Percentiles rank a stretch among this genome's conserved stretches.
These are phyloP conservation scores for Zaprionus kolodkinae DNA, from an alignment of 1,140 invertebrate species.

Conservation along the genomic window DNA sequence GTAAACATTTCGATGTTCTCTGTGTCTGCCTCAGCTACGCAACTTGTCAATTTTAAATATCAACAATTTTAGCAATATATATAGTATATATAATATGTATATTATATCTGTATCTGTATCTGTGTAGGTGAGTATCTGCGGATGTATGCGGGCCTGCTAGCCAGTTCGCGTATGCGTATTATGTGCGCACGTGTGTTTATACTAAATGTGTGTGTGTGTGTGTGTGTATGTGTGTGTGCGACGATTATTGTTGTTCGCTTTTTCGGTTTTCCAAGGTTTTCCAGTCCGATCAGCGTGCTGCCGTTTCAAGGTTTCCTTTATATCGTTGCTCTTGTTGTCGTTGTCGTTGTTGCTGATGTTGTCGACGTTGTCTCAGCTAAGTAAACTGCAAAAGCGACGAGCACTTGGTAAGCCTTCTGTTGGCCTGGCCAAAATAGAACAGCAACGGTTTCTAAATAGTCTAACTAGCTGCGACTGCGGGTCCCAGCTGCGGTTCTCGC, in stretches of 20 bases:
- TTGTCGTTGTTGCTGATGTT: not conserved
- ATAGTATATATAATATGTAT: not conserved
- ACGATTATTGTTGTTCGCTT: conserved; percentile 47
- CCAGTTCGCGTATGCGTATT: not conserved
- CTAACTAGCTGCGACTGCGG: not conserved
- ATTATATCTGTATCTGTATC: not conserved
- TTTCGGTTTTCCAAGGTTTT: conserved; percentile 79
- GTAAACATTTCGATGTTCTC: not conserved
- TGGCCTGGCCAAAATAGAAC: conserved; percentile 81
- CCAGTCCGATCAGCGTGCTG: conserved; percentile 63
- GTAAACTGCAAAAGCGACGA: conserved; percentile 32
- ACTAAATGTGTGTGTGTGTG: not conserved
- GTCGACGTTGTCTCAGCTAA: not conserved
- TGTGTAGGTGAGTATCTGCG: not conserved
- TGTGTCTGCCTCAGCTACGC: not conserved
- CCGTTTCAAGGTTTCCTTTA: conserved; percentile 71
- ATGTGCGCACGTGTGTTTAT: conserved; percentile 10
- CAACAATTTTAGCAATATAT: not conserved
- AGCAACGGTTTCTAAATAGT: conserved; percentile 81
- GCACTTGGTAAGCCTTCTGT: conserved; percentile 61
- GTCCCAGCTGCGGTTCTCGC: not conserved
- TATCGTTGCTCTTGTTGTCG: conserved; percentile 7
- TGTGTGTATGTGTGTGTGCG: conserved; percentile 8
- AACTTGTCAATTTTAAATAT: not conserved
- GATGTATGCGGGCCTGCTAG: not conserved